Evolutionary conservation across 1,140 invertebrate genomes (phyloP), one percentile per base, ranked within the genome.

Genomic region (Probaryconus sp.): DNA sequence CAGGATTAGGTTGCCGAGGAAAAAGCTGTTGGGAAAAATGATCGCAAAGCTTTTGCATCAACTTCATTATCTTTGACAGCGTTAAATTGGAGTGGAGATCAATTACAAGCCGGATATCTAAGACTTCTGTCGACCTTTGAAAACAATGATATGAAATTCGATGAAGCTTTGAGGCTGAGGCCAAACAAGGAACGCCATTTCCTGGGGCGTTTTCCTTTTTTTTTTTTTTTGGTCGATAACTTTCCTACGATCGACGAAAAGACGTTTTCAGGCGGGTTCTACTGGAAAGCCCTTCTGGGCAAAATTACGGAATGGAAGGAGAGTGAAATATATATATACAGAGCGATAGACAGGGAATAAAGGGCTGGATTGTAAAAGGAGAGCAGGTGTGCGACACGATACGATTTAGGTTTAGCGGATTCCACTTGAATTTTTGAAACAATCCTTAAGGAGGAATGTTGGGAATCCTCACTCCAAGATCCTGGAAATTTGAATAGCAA

Each of bases 71-170:
- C 71, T 73, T 61, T 30, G 40, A 37, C 47, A 56, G 47, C 33
- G 51, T 58, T 53, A 76, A 78, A 80, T 78, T 78, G 70, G 75
- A 72, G 76, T 78, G 70, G 75, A 72, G 76, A 69, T 75, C 76
- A 78, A 78, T 80, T 78, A 76, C 73, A 63, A 14, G 61, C 14
- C 6, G 30, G 33, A 13, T 17, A 50, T 40, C 50, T 21, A 43
- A 56, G 42, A 33, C 20, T 20, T 45, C n/a, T 31, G 2, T 6
- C 5, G 5, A 3, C n/a, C n/a, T 11, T 7, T 3, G 6, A 17
- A 40, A 56, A 21, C 40, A 43, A 11, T n/a, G 45, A 58, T 18
- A 38, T 0, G 24, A 71, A 48, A 37, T 51, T 16, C 45, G 18
- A n/a, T 24, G n/a, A 47, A 28, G 17, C 10, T 38, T 9, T 16